Conservation (phyloP, 2,888 invertebrate species). For the Sycophila texana region DNA sequence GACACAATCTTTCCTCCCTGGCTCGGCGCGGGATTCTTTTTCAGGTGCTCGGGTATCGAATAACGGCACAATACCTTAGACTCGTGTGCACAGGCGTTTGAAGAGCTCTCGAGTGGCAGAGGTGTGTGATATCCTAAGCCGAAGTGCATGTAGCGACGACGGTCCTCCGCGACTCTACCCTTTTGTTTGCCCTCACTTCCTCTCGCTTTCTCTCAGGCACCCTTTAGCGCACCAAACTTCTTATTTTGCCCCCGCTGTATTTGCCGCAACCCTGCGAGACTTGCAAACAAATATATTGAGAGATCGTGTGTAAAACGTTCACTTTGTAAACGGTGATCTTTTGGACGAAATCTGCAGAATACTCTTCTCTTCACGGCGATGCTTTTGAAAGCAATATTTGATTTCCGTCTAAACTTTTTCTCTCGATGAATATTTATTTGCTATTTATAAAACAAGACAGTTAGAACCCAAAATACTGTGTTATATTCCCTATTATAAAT, state of each 20-base stretch:
- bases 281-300: background rate
- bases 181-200: background rate
- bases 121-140: slow-evolving; percentile 13
- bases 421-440: no score
- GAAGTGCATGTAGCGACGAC: background rate
- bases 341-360: background rate
- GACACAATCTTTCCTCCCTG: background rate
- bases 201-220: background rate
- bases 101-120: slow-evolving; percentile 19
- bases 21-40: slow-evolving; percentile 2
- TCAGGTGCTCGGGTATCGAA: slow-evolving; percentile 2
- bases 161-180: background rate
- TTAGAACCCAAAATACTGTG: no score
- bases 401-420: no score
- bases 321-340: slow-evolving; percentile 1
- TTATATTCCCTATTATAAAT: no score
- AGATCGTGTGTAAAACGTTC: slow-evolving; percentile 1
- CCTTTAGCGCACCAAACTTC: background rate
- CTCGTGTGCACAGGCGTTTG: background rate
- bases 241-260: background rate
- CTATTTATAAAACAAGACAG: no score
- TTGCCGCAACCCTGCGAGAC: background rate
- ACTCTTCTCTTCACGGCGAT: no score
- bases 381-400: no score
- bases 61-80: slow-evolving; percentile 25